These are phyloP conservation scores for Pomatostomus ruficeps DNA, from an alignment of 2,113 vertebrate genomes.

Conservation along the genomic window DNA sequence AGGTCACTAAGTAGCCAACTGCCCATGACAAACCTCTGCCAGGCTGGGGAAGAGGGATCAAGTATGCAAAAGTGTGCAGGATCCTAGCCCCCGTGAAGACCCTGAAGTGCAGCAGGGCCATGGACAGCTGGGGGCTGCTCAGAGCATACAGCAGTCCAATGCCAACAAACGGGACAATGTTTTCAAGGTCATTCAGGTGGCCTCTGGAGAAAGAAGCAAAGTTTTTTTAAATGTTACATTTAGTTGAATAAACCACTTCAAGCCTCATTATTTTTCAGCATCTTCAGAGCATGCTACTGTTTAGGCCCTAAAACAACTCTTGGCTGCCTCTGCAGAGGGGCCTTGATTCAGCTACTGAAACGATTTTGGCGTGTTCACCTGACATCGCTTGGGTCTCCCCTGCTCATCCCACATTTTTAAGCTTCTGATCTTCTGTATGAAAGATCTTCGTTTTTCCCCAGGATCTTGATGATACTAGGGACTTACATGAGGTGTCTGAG, in stretches of 20 bases:
- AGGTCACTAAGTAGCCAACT: conserved; percentile 67
- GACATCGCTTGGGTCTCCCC: not conserved
- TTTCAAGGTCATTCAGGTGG: conserved; percentile 94
- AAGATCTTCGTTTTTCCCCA: not conserved
- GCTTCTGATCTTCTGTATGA: not conserved
- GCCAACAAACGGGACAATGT: conserved; percentile 84
- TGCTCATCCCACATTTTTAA: not conserved
- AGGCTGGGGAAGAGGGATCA: conserved; percentile 82
- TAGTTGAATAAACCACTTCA: not conserved
- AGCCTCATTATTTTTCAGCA: not conserved
- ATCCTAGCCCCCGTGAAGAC: conserved; percentile 79
- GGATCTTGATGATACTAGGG: not conserved
- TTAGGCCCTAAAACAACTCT: not conserved
- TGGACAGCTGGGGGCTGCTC: conserved; percentile 74
- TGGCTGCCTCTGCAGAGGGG: not conserved
- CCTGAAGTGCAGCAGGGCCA: conserved; percentile 85
- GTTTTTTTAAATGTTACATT: not conserved
- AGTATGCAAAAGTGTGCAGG: conserved; percentile 79
- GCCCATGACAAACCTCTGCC: conserved; percentile 75
- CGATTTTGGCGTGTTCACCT: rapidly evolving
- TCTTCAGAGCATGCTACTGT: not conserved
- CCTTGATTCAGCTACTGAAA: not conserved
- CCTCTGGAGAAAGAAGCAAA: conserved; percentile 70
- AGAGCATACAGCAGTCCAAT: conserved; percentile 85
- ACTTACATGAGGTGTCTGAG: not conserved